Evolutionary conservation across 2,888 invertebrate species (phyloP).

Genomic region (Andricus curvator): DNA sequence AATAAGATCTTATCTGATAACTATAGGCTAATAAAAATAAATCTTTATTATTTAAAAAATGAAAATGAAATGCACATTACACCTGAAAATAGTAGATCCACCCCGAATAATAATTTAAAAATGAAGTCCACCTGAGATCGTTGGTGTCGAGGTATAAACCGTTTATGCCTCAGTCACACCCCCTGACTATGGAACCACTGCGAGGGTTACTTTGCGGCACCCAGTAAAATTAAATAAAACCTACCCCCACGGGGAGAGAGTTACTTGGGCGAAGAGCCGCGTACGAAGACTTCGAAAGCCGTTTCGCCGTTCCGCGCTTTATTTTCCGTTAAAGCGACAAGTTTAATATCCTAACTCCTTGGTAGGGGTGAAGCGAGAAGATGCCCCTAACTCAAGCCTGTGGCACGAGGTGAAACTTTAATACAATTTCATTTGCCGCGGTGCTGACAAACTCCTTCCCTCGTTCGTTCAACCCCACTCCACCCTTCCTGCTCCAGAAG

Average conservation of each 20-base stretch:
- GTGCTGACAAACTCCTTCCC: slow-evolving; percentile 75
- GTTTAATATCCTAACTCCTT: slow-evolving; percentile 73
- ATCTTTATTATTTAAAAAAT: too few species aligned
- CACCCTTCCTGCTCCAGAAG: slow-evolving; percentile 68
- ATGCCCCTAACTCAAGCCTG: slow-evolving; percentile 55
- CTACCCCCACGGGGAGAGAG: slow-evolving; percentile 17
- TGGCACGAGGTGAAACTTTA: slow-evolving; percentile 75
- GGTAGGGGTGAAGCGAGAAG: slow-evolving; percentile 49
- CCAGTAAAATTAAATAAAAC: slow-evolving; percentile 38
- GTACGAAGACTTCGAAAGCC: slow-evolving; percentile 34
- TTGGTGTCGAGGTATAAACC: slow-evolving; percentile 1
- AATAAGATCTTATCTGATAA: too few species aligned
- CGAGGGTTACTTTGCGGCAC: slow-evolving; percentile 27
- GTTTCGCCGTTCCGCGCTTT: slow-evolving; percentile 64
- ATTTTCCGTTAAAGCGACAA: slow-evolving; percentile 77
- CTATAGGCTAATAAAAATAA: too few species aligned
- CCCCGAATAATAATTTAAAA: neutral
- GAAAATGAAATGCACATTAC: too few species aligned
- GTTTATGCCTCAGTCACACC: neutral
- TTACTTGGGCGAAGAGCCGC: slow-evolving; percentile 8
- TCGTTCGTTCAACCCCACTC: slow-evolving; percentile 56
- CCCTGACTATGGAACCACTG: slow-evolving; percentile 12
- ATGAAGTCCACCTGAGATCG: neutral
- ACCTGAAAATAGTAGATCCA: neutral
- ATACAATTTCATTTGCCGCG: slow-evolving; percentile 77